Evolutionary conservation across 2,888 invertebrate genomes (phyloP).

Genomic region (Helicoverpa assulta): DNA sequence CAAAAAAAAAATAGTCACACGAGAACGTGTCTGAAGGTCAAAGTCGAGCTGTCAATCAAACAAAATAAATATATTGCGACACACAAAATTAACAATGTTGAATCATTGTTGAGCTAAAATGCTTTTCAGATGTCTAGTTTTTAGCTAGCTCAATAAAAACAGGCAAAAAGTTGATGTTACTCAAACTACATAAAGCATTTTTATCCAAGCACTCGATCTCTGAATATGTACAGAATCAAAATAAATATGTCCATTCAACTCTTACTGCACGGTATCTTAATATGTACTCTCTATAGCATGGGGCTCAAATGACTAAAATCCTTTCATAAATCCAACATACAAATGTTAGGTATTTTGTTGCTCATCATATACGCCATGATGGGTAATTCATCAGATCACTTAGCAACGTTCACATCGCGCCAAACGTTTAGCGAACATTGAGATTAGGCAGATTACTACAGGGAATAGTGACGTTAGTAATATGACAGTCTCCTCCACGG

Average conservation of each 20-base stretch:
- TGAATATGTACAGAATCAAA: not conserved
- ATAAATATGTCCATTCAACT: no score
- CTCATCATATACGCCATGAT: constrained; percentile 28
- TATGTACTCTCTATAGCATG: no score
- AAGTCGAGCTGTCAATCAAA: constrained; percentile 12
- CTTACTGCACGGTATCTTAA: no score
- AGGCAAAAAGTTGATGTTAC: constrained; percentile 7
- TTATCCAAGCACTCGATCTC: no score
- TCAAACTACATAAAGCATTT: no score
- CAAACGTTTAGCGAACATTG: constrained; percentile 13
- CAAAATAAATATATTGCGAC: constrained; percentile 15
- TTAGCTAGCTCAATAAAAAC: not conserved
- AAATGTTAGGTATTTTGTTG: constrained; percentile 3
- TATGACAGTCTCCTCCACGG: constrained; percentile 21
- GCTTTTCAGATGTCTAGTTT: constrained; percentile 5
- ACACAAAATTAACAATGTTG: not conserved
- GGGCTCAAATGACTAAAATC: not conserved
- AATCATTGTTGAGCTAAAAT: constrained; percentile 9
- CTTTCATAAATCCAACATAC: not conserved
- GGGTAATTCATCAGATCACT: constrained; percentile 25
- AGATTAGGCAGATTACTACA: constrained; percentile 25
- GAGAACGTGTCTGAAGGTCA: constrained; percentile 3
- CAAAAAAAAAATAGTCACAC: not conserved
- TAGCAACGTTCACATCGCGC: constrained; percentile 24
- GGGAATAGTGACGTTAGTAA: constrained; percentile 25